Evolutionary conservation across 1,140 invertebrate genomes (phyloP), one percentile per base, ranked within the genome.

Genomic region (Aphelenchoides avenae): DNA sequence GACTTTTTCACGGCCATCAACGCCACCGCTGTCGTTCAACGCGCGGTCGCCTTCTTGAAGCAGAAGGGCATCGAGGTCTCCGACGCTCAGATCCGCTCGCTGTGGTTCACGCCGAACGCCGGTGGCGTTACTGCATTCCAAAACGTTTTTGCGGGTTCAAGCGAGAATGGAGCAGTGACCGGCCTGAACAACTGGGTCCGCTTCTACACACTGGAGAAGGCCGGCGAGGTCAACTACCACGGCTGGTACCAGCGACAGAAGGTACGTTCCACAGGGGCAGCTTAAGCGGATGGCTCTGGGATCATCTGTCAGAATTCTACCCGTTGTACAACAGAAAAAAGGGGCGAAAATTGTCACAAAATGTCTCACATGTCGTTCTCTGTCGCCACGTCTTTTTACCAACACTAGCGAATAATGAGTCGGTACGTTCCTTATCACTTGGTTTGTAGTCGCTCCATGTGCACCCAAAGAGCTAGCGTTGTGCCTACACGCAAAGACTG

Each of bases 191-290:
- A 50, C 26, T 50, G 48, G 48, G 30, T 50, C 4, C 48, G 41
- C 22, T 50, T 50, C 18, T 50, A 50, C 29, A 31, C 29, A 9
- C 48, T 36, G 22, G 48, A 50, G 41, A 20, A 33, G n/a, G n/a
- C 48, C 5, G 18, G 13, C n/a, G 34, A 26, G 13, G 29, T 50
- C 0, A 50, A 50, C 18, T 50, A 50, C 29, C 48, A 50, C 26
- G 48, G 48, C 15, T 50, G 48, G 48, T 50, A 37, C 29, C 20
- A 41, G 26, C 29, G 48, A 11, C 29, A 50, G 13, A 50, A 50
- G 26, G 48, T 36, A 36, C 18, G 34, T 36, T 36, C n/a, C n/a
- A n/a, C n/a, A n/a, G n/a, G n/a, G n/a, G n/a, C n/a, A n/a, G n/a
- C n/a, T n/a, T n/a, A n/a, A n/a, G n/a, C n/a, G n/a, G n/a, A n/a